Evolutionary conservation across 2,888 invertebrate genomes (phyloP), one percentile per base, ranked within the genome.

Genomic region (Endotricha flammealis): DNA sequence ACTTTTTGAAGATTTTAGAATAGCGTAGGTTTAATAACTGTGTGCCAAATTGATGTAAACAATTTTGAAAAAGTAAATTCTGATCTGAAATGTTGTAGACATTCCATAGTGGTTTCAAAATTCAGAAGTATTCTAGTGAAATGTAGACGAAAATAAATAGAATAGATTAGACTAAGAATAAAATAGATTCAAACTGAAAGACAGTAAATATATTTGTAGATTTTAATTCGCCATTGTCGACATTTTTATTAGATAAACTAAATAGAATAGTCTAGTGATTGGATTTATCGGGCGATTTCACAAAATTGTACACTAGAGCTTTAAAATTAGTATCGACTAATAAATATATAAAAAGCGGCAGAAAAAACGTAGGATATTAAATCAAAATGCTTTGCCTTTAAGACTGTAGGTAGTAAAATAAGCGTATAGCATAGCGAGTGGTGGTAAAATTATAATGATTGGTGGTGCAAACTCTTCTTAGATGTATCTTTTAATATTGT

Each of bases 391-490:
- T 55, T 63, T 51, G 50, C 54, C 47, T 48, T 55, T 58, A 52
- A 43, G 51, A 59, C 47, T 50, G 60, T 60, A 67, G 50, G 68
- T 72, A 75, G 71, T 47, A 42, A 57, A 46, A 60, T 67, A 63
- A 76, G 57, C 60, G 44, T 54, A 51, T 72, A 71, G 65, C 61
- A 50, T 67, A 73, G 68, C 54, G 58, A 57, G 63, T 72, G 72
- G 70, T 73, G 74, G 71, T 70, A 64, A 56, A 59, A 58, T 48
- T 54, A 68, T 55, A 71, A 66, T 75, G 57, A 79, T 76, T 82
- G 86, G 86, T 86, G 86, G 86, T 86, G 86, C 86, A 85, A 86
- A 80, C 82, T 85, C 81, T 72, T 63, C n/a, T 46, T 47, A 56
- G 77, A 73, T 72, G 57, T 63, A 64, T 67, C 66, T 67, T 69